Base-by-base conservation (phyloP, 2,888 invertebrate species). In the Cremastobaeus sp. region DNA sequence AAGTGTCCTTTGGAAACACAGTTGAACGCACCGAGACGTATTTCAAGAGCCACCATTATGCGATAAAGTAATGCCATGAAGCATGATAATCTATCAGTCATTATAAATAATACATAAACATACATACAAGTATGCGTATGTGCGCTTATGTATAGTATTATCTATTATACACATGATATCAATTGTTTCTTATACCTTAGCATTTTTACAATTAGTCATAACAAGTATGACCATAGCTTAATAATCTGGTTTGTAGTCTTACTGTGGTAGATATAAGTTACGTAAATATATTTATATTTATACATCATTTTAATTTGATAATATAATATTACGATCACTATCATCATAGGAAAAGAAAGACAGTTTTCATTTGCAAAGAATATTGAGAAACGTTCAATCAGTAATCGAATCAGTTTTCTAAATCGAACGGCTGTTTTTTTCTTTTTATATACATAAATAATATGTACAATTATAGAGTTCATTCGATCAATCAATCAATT, bases 41-140 rank as follows among this genome's bases (percentile, higher is more conserved):
- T 85, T 85, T 86, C 68, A 83, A 86, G 86, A 85, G 79, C 85
- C 85, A 85, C 82, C 85, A 84, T 82, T 83, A 84, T 85, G 84
- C 85, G 83, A 84, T 82, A 83, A 83, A 76, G 81, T 85, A 84
- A 84, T 86, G 84, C 82, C 82, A 85, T 86, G 85, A 85, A 86
- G 86, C 86, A 87, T 87, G 86, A 82, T 72, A 80, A 81, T 79
- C 72, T 81, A 77, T 77, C 74, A 76, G 74, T 78, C 75, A 79
- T 76, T 74, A 79, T 65, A 65, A 78, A 76, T 73, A 47, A 79
- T 79, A n/a, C 25, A 66, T 70, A 47, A 32, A 25, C 14, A 43
- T 43, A 25, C 34, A 25, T 43, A 35, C 39, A 41, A 35, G 39
- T 37, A 41, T 32, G 64, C 43, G 54, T 66, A 48, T 55, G 43